Conservation (phyloP, 2,888 invertebrate species). For the Ypsolopha scabrella region DNA sequence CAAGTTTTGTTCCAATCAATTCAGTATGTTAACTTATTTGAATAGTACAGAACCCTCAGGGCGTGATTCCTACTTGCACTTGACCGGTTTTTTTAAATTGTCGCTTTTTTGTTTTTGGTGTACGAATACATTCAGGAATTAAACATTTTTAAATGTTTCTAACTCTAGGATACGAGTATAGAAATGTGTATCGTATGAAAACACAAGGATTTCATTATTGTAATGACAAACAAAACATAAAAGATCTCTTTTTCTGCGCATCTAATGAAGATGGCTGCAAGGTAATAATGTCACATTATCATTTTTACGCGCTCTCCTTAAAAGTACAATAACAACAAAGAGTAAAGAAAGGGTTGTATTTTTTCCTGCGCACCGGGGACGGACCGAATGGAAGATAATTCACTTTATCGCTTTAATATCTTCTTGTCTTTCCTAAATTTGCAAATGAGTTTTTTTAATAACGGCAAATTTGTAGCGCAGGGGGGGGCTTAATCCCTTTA, state of each 20-base stretch:
- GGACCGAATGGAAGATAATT: slow-evolving; percentile 48
- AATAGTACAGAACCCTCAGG: no score
- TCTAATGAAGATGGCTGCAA: not conserved
- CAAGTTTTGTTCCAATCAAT: no score
- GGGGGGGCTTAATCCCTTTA: slow-evolving; percentile 44
- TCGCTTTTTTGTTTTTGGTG: no score
- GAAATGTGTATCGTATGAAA: no score
- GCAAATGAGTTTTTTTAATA: slow-evolving; percentile 69
- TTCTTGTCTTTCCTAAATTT: slow-evolving; percentile 64
- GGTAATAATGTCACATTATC: slow-evolving; percentile 30
- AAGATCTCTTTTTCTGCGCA: not conserved
- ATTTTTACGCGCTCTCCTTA: slow-evolving; percentile 41
- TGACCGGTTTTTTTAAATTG: no score
- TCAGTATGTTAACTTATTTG: no score
- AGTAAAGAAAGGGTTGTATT: slow-evolving; percentile 29
- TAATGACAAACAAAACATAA: not conserved
- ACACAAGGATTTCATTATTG: no score
- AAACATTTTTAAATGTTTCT: no score
- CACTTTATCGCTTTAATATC: slow-evolving; percentile 64
- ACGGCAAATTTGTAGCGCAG: slow-evolving; percentile 56
- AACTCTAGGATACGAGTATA: no score
- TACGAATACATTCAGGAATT: no score
- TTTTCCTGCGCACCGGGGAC: slow-evolving; percentile 34
- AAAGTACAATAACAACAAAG: slow-evolving; percentile 17
- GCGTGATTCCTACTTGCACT: no score